Evolutionary conservation across 2,113 vertebrate species (phyloP).

Genomic region (Etheostoma spectabile): DNA sequence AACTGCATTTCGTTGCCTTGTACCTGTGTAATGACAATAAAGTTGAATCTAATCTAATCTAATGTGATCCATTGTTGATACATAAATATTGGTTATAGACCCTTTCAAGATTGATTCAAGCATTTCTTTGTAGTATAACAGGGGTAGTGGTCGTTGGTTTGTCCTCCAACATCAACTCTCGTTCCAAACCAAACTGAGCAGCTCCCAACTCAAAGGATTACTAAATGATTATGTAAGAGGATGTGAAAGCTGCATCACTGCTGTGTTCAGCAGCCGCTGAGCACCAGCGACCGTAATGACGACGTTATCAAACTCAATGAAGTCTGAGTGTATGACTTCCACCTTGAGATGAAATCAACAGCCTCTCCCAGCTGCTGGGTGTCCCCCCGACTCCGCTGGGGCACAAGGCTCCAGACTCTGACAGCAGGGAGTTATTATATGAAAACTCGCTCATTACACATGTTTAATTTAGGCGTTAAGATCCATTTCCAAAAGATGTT

Average conservation of each 20-base stretch:
- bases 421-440: neutral
- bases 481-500: too few species aligned
- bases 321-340: slow-evolving; percentile 29
- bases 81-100: neutral
- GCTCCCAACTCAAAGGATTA: slow-evolving; percentile 65
- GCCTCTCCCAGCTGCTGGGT: neutral
- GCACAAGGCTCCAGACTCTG: slow-evolving; percentile 24
- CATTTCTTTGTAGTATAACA: neutral
- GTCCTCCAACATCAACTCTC: slow-evolving; percentile 28
- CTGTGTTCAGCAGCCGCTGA: slow-evolving; percentile 19
- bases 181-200: slow-evolving; percentile 55
- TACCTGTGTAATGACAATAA: too few species aligned
- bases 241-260: slow-evolving; percentile 39
- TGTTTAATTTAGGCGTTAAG: too few species aligned
- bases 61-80: neutral
- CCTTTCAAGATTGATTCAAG: neutral
- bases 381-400: slow-evolving; percentile 35
- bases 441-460: too few species aligned
- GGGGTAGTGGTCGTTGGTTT: neutral
- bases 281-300: slow-evolving; percentile 19
- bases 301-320: slow-evolving; percentile 28
- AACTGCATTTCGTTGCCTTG: too few species aligned
- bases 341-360: slow-evolving; percentile 48
- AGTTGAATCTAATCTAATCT: too few species aligned
- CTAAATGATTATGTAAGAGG: slow-evolving; percentile 63